phyloP scores from a whole-genome alignment of 2,888 invertebrate genomes.

The Herminia tarsipennalis region DNA sequence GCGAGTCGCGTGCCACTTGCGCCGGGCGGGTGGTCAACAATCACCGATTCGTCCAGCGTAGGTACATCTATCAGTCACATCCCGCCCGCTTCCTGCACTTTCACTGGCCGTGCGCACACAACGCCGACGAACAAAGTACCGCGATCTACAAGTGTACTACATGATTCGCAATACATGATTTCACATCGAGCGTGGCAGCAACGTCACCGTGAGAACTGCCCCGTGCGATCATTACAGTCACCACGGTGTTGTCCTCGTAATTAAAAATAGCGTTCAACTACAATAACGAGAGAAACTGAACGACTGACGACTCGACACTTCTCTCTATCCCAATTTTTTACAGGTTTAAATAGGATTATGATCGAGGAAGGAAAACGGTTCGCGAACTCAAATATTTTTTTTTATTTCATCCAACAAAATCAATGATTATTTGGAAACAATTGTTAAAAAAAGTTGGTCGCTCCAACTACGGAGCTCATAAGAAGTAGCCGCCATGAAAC shows the following conservation, averaged over 20 bases:
- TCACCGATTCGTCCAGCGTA: constrained; percentile 11
- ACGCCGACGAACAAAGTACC: constrained; percentile 12
- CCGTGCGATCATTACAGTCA: constrained; percentile 1
- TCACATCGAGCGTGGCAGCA: constrained; percentile 2
- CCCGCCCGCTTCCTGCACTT: constrained; percentile 52
- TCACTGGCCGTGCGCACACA: constrained; percentile 39
- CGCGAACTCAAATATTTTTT: too few species aligned
- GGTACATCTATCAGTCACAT: constrained; percentile 35
- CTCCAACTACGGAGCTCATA: too few species aligned
- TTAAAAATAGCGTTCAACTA: neutral
- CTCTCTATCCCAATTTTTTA: too few species aligned
- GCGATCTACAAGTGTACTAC: constrained; percentile 38
- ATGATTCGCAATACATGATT: constrained; percentile 19
- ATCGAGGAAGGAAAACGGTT: too few species aligned
- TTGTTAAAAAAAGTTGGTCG: too few species aligned
- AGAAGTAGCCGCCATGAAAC: too few species aligned
- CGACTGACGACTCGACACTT: too few species aligned
- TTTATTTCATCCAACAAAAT: too few species aligned
- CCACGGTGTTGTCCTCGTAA: neutral
- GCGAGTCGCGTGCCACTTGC: constrained; percentile 3
- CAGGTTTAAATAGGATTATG: too few species aligned
- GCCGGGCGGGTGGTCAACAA: constrained; percentile 1
- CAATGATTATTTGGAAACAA: too few species aligned
- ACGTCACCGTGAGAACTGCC: constrained; percentile 4
- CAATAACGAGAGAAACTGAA: neutral